These are phyloP conservation scores for Galendromus occidentalis DNA, from an alignment of 1,140 invertebrate genomes.

Conservation along the genomic window DNA sequence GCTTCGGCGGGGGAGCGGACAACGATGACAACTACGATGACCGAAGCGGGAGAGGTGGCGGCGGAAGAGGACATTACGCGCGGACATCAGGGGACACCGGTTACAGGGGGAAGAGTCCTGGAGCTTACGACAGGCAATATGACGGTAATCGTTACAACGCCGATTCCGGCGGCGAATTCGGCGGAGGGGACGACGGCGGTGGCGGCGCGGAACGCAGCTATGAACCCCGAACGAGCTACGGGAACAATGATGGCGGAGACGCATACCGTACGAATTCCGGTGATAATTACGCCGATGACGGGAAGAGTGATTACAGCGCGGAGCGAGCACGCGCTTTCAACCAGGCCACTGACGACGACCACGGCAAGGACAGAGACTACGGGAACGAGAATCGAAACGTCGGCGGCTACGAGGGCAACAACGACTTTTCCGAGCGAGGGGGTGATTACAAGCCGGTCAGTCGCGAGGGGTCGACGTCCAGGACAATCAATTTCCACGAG, in stretches of 20 bases:
- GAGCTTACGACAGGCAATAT: too few relatives aligned
- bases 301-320: neutral
- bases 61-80: neutral
- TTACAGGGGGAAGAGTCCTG: neutral
- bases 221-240: neutral
- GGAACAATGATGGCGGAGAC: neutral
- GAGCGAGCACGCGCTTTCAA: neutral
- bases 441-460: neutral
- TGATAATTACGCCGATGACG: neutral
- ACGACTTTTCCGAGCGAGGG: neutral
- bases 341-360: neutral
- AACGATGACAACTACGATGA: neutral
- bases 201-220: neutral
- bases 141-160: neutral
- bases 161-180: neutral
- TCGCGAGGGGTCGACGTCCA: neutral
- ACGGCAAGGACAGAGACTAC: neutral
- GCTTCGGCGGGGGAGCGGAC: neutral
- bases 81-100: too few relatives aligned
- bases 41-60: neutral
- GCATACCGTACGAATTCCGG: neutral
- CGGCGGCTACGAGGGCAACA: neutral
- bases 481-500: conserved; percentile 2
- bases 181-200: neutral
- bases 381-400: neutral